These are phyloP conservation scores for Pteruthius melanotis DNA, from an alignment of 2,113 vertebrate species.

Conservation along the genomic window DNA sequence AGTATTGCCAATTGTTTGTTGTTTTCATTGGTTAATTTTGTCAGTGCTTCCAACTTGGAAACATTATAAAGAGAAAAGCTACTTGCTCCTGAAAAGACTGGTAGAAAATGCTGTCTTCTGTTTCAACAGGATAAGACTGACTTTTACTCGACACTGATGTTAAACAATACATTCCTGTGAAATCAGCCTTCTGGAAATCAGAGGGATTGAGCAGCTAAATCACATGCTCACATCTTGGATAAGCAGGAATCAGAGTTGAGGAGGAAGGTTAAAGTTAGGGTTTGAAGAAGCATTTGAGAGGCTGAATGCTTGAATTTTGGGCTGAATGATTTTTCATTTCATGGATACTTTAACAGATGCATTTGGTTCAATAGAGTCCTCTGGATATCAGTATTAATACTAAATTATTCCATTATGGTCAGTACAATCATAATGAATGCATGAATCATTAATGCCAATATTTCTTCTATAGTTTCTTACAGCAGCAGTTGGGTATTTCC, in stretches of 20 bases:
- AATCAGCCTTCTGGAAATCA: background rate
- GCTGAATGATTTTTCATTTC: constrained; percentile 35
- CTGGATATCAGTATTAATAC: constrained; percentile 15
- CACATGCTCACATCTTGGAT: background rate
- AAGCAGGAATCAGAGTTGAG: background rate
- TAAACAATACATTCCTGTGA: background rate
- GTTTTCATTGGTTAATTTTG: background rate
- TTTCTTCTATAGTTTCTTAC: background rate
- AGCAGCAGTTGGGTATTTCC: background rate
- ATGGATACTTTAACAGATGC: constrained; percentile 27
- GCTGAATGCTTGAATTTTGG: background rate
- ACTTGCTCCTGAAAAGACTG: background rate
- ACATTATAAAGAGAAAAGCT: background rate
- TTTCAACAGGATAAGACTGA: background rate
- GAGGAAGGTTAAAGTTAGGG: background rate
- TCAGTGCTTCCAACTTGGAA: background rate
- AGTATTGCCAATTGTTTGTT: background rate
- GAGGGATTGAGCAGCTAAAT: background rate
- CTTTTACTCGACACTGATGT: fast-evolving
- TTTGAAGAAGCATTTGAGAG: background rate
- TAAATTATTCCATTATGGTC: constrained; percentile 49
- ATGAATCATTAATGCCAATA: constrained; percentile 17
- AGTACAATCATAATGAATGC: background rate
- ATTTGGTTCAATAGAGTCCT: background rate
- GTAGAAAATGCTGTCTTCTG: background rate